phyloP scores from a whole-genome alignment of 2,888 invertebrate species.

The Drosophila paranaensis region DNA sequence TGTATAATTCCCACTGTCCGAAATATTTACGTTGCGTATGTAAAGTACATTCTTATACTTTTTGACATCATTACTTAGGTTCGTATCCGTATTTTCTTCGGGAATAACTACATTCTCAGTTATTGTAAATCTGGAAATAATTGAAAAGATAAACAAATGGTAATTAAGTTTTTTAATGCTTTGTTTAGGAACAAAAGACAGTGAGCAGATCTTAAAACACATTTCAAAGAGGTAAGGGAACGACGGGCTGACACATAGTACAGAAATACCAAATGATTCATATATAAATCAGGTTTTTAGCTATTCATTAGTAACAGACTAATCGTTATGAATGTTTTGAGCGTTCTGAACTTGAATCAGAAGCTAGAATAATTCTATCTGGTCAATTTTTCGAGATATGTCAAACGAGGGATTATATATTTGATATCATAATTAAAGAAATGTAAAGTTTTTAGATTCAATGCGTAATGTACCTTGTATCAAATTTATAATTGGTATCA shows the following conservation, averaged over 20 bases:
- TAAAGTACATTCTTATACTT: slow-evolving; percentile 84
- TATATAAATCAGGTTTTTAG: not conserved
- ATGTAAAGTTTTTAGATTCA: no score
- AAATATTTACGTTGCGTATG: slow-evolving; percentile 86
- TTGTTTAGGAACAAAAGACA: not conserved
- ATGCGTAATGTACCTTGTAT: slow-evolving; percentile 83
- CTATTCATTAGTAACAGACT: not conserved
- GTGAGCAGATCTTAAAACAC: not conserved
- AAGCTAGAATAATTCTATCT: no score
- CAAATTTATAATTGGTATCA: slow-evolving; percentile 86
- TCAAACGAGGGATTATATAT: no score
- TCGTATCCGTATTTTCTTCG: slow-evolving; percentile 39
- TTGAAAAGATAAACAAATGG: not conserved
- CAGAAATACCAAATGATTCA: not conserved
- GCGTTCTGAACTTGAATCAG: not conserved
- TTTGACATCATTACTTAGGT: slow-evolving; percentile 51
- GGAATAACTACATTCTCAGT: slow-evolving; percentile 34
- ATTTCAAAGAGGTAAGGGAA: not conserved
- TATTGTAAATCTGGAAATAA: slow-evolving; percentile 58
- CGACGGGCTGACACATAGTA: not conserved
- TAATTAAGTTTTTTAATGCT: not conserved
- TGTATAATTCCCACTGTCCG: slow-evolving; percentile 87
- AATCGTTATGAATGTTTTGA: not conserved
- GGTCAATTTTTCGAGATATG: not conserved
- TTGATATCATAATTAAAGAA: no score